These are phyloP conservation scores for Heliconius sara DNA, from an alignment of 2,888 invertebrate species.

Conservation along the genomic window DNA sequence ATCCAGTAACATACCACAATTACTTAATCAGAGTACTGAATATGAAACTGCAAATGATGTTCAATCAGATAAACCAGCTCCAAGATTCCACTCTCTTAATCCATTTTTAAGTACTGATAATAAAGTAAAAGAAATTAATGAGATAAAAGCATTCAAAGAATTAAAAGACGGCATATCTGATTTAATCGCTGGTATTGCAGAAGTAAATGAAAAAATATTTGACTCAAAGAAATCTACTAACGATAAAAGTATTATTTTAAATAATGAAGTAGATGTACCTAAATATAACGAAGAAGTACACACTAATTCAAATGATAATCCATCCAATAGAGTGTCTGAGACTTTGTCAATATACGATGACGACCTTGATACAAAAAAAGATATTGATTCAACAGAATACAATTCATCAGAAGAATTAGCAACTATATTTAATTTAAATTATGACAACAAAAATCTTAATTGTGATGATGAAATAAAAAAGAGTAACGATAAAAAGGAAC, in stretches of 20 bases:
- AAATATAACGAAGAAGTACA: constrained; percentile 69
- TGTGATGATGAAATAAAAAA: constrained; percentile 54
- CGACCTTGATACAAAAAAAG: constrained; percentile 72
- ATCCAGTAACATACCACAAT: constrained; percentile 62
- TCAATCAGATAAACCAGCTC: constrained; percentile 49
- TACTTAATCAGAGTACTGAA: constrained; percentile 40
- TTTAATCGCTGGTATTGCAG: constrained; percentile 79
- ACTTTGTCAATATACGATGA: constrained; percentile 78
- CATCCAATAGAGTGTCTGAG: constrained; percentile 67
- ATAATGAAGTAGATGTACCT: constrained; percentile 58
- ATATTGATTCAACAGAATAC: constrained; percentile 83
- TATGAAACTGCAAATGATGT: constrained; percentile 53
- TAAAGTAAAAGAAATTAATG: constrained; percentile 74
- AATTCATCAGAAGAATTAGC: constrained; percentile 87
- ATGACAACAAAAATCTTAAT: constrained; percentile 55
- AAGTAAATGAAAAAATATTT: constrained; percentile 78
- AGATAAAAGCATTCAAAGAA: constrained; percentile 80
- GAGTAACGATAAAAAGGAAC: constrained; percentile 58
- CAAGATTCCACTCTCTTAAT: constrained; percentile 67
- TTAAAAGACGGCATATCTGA: constrained; percentile 81
- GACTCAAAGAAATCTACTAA: constrained; percentile 60
- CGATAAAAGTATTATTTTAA: constrained; percentile 44
- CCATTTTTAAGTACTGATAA: constrained; percentile 72
- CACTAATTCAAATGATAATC: constrained; percentile 57
- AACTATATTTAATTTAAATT: constrained; percentile 83